Evolutionary conservation across 2,888 invertebrate genomes (phyloP).

Genomic region (Diabrotica balteata): DNA sequence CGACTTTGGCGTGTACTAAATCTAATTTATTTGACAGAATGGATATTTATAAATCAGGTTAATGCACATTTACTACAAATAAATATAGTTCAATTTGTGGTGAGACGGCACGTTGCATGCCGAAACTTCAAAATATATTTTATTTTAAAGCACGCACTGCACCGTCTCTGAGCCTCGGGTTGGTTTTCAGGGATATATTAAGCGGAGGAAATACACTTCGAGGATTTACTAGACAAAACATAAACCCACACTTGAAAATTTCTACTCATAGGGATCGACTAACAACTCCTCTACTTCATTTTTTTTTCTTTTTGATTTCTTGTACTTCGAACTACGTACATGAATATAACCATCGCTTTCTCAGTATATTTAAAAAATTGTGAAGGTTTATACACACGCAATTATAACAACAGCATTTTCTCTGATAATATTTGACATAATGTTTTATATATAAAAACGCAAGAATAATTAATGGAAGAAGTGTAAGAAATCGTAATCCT

Average conservation of each 20-base stretch:
- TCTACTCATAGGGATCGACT: constrained; percentile 15
- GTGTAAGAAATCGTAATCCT: too few relatives aligned
- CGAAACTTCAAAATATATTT: constrained; percentile 41
- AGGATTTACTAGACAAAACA: constrained; percentile 43
- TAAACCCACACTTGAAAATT: constrained; percentile 23
- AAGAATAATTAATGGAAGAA: too few relatives aligned
- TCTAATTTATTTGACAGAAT: constrained; percentile 36
- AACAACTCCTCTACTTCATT: background rate
- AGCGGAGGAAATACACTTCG: constrained; percentile 36
- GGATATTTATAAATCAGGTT: constrained; percentile 35
- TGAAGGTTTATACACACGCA: too few relatives aligned
- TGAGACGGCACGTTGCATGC: constrained; percentile 38
- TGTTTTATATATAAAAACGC: too few relatives aligned
- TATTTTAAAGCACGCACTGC: constrained; percentile 45
- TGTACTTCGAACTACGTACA: too few relatives aligned
- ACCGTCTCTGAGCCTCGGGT: constrained; percentile 33
- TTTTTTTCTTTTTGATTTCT: too few relatives aligned
- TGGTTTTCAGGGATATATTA: constrained; percentile 33
- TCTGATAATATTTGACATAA: too few relatives aligned
- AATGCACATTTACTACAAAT: constrained; percentile 39
- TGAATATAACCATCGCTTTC: too few relatives aligned
- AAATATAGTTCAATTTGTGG: constrained; percentile 37
- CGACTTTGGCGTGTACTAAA: constrained; percentile 30
- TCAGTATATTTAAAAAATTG: too few relatives aligned
- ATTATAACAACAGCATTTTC: too few relatives aligned